phyloP scores from a whole-genome alignment of 2,113 vertebrate species.

The Vulpes vulpes region DNA sequence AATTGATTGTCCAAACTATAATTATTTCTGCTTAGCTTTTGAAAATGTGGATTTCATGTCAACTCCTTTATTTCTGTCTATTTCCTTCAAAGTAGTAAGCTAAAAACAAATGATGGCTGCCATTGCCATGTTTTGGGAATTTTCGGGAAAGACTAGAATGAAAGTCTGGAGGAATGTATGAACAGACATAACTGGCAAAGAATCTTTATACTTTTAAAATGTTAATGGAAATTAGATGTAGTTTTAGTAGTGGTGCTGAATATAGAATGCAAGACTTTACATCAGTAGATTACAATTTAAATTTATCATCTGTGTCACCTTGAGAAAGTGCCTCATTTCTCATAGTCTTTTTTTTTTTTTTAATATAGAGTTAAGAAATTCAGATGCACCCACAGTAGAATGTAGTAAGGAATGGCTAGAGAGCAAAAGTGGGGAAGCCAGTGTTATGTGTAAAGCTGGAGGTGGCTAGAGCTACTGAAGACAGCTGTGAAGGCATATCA shows the following conservation, averaged over 20 bases:
- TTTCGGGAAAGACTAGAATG: background rate
- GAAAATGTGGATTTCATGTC: background rate
- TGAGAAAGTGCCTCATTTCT: background rate
- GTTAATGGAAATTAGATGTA: background rate
- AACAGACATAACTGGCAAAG: background rate
- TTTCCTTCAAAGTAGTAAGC: background rate
- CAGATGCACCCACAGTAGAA: background rate
- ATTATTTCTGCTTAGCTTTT: constrained; percentile 3
- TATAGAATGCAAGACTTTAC: background rate
- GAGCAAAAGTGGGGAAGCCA: background rate
- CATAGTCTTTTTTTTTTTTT: background rate
- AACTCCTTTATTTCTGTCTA: background rate
- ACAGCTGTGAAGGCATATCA: background rate
- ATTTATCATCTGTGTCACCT: background rate
- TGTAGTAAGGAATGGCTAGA: background rate
- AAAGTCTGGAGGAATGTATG: background rate
- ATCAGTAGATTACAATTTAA: background rate
- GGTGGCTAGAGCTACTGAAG: background rate
- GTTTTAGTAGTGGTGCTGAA: background rate
- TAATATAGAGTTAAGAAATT: background rate
- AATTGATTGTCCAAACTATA: background rate
- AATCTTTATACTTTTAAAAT: background rate
- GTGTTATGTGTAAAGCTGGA: background rate
- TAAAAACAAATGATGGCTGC: background rate
- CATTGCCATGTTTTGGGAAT: background rate